phyloP scores from a whole-genome alignment of 2,888 invertebrate species.

The Metacarcinus magister region DNA sequence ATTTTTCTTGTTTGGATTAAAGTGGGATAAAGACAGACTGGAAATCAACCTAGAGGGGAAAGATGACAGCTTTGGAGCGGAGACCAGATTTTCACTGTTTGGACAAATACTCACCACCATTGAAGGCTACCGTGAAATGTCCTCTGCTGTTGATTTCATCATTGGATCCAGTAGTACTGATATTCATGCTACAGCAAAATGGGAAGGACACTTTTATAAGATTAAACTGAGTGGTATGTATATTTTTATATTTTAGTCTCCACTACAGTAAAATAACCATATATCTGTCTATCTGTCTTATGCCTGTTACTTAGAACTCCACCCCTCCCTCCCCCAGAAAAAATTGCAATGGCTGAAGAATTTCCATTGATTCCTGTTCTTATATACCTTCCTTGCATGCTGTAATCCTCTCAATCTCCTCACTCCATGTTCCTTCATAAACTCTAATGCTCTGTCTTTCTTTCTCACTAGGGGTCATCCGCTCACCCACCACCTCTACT shows the following conservation, averaged over 20 bases:
- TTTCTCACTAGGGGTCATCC: too few species aligned
- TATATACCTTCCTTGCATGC: too few species aligned
- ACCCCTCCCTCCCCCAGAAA: too few species aligned
- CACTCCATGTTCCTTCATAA: too few species aligned
- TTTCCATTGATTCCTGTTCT: too few species aligned
- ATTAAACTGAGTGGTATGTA: constrained; percentile 68
- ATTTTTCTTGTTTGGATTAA: not conserved
- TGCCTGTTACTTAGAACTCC: too few species aligned
- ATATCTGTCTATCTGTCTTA: too few species aligned
- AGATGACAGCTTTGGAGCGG: constrained; percentile 68
- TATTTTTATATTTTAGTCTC: not conserved
- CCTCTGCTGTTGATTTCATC: constrained; percentile 69
- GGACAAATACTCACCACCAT: constrained; percentile 78
- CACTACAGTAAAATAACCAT: not conserved
- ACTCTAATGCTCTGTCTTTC: too few species aligned
- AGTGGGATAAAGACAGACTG: constrained; percentile 80
- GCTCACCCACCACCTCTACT: too few species aligned
- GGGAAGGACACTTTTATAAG: constrained; percentile 79
- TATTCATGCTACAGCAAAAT: constrained; percentile 73
- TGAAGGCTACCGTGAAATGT: constrained; percentile 78
- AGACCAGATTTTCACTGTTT: constrained; percentile 72
- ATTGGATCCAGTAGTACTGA: constrained; percentile 57
- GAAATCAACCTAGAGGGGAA: constrained; percentile 78
- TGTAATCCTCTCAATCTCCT: too few species aligned
- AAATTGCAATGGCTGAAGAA: too few species aligned